Conservation (phyloP, 1,140 invertebrate genomes). For the Achatina immaculata region DNA sequence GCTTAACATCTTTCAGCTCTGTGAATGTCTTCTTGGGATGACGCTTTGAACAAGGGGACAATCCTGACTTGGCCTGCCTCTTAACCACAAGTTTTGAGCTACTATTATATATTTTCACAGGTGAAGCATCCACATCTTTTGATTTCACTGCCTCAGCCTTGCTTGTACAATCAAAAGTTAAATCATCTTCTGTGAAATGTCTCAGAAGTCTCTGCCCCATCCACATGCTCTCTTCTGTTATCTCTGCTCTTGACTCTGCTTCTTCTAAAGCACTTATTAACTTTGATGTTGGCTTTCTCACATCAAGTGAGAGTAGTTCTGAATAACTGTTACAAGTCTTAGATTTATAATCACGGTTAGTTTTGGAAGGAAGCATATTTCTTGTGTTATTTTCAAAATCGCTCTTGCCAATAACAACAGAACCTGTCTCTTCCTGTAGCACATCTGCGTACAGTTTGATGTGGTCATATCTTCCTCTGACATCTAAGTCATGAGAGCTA, state of each 20-base stretch:
- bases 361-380: constrained; percentile 3
- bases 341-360: neutral
- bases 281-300: neutral
- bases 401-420: too few species aligned
- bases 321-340: neutral
- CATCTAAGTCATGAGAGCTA: neutral
- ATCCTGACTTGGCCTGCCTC: constrained; percentile 20
- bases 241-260: neutral
- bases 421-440: too few species aligned
- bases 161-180: neutral
- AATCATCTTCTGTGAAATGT: neutral
- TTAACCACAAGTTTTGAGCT: neutral
- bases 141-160: neutral
- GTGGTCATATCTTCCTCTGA: too few species aligned
- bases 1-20: neutral
- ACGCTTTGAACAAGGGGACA: constrained; percentile 22
- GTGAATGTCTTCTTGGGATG: neutral
- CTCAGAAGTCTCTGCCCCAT: neutral
- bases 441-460: too few species aligned
- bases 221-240: constrained; percentile 8
- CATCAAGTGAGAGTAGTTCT: neutral
- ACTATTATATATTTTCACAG: constrained; percentile 20
- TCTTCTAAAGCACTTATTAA: constrained; percentile 17
- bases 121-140: neutral
- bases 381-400: neutral